A percentile compares a stretch with the other conserved stretches of the same genome.
Evolutionary conservation across 2,888 invertebrate genomes (phyloP).

Genomic region (Dicycla oo): DNA sequence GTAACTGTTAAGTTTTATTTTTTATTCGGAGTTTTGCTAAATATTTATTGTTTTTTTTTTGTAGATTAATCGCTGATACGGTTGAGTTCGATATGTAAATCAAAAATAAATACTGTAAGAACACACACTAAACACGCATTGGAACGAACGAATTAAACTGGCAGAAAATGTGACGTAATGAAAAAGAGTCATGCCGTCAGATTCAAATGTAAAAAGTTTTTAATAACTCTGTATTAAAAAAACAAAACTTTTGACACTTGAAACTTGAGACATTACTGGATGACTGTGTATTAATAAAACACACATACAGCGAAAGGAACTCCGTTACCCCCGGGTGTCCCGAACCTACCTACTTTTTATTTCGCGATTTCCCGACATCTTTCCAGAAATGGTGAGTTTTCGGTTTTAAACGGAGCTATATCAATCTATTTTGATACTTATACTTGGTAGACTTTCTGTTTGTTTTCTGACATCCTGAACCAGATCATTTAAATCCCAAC

Average conservation of each 20-base stretch:
- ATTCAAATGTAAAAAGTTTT: too few species aligned
- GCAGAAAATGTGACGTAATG: too few species aligned
- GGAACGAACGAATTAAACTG: too few species aligned
- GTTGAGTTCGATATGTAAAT: not conserved
- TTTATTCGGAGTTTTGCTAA: constrained; percentile 4
- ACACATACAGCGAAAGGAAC: too few species aligned
- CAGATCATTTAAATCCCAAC: not conserved
- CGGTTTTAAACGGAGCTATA: not conserved
- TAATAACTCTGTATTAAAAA: too few species aligned
- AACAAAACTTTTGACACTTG: too few species aligned
- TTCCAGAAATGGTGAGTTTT: not conserved
- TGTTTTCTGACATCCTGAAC: not conserved
- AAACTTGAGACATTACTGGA: too few species aligned
- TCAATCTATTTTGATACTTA: not conserved
- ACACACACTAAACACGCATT: not conserved
- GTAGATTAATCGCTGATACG: not conserved
- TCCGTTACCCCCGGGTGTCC: too few species aligned
- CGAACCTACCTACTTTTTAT: too few species aligned
- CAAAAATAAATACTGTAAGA: not conserved
- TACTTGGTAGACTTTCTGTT: not conserved
- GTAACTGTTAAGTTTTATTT: constrained; percentile 33
- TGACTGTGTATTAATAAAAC: too few species aligned
- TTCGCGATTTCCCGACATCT: too few species aligned
- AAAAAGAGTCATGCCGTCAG: too few species aligned
- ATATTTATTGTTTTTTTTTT: constrained; percentile 6